phyloP scores from a whole-genome alignment of 2,797 vertebrate genomes.

The Cryptoblepharus egeriae region DNA sequence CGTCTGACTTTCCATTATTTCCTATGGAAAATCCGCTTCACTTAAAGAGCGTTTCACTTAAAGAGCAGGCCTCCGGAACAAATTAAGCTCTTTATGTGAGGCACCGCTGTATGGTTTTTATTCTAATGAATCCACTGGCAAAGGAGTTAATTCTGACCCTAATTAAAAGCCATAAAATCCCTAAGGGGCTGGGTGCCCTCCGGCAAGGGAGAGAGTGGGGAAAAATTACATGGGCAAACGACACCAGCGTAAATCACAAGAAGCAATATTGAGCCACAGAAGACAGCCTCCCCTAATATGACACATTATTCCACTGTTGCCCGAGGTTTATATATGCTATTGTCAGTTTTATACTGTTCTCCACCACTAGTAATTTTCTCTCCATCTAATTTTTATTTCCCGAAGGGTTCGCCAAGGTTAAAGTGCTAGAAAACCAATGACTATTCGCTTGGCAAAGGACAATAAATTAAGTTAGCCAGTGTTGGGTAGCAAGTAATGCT shows the following conservation, averaged over 20 bases:
- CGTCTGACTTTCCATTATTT: too few species aligned
- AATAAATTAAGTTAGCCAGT: constrained; percentile 82
- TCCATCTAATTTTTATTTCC: constrained; percentile 85
- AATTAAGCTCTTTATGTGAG: too few species aligned
- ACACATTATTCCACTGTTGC: constrained; percentile 75
- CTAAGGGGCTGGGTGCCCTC: constrained; percentile 52
- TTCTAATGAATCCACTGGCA: constrained; percentile 37
- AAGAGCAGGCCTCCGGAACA: too few species aligned
- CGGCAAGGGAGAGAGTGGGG: constrained; percentile 19
- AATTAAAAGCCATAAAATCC: constrained; percentile 38
- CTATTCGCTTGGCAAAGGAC: constrained; percentile 78
- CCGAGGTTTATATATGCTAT: constrained; percentile 81
- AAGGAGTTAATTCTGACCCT: constrained; percentile 59
- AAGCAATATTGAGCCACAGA: constrained; percentile 77
- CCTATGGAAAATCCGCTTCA: too few species aligned
- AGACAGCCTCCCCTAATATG: constrained; percentile 77
- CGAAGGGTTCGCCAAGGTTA: constrained; percentile 82
- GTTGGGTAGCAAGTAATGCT: constrained; percentile 66
- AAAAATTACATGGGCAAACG: constrained; percentile 58
- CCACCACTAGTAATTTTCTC: constrained; percentile 81
- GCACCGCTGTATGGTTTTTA: constrained; percentile 17
- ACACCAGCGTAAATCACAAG: constrained; percentile 75
- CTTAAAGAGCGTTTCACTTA: too few species aligned
- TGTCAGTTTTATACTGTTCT: constrained; percentile 82
- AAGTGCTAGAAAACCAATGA: constrained; percentile 80